These are phyloP conservation scores for Macrotrachela quadricornifera DNA, from an alignment of 1,140 invertebrate species.

Conservation along the genomic window DNA sequence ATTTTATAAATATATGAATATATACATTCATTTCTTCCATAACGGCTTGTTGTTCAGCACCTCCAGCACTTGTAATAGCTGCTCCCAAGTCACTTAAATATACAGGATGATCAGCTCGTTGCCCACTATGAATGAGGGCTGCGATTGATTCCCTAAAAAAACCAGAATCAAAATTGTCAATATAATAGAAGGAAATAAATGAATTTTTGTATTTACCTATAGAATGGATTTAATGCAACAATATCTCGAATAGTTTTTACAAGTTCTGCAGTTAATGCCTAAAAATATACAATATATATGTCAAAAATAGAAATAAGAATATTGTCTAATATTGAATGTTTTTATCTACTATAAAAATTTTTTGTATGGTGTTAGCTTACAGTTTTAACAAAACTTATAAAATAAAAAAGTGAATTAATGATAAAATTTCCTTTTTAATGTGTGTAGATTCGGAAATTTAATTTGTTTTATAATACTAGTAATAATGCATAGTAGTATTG, in stretches of 20 bases:
- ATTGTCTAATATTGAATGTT: too few relatives aligned
- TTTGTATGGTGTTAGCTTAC: too few relatives aligned
- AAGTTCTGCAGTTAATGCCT: constrained; percentile 80
- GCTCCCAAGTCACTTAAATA: constrained; percentile 82
- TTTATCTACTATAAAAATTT: too few relatives aligned
- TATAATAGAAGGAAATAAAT: not conserved
- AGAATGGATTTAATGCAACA: constrained; percentile 78
- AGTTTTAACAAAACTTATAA: too few relatives aligned
- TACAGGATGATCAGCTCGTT: constrained; percentile 90
- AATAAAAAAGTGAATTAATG: too few relatives aligned
- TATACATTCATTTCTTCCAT: constrained; percentile 81
- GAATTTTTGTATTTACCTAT: constrained; percentile 38
- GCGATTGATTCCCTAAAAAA: constrained; percentile 18
- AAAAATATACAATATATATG: not conserved
- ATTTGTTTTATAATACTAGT: too few relatives aligned
- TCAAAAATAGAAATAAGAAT: too few relatives aligned
- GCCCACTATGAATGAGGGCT: constrained; percentile 81
- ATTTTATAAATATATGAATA: too few relatives aligned
- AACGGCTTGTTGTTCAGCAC: constrained; percentile 70
- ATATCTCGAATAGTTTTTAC: constrained; percentile 94
- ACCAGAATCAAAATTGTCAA: not conserved
- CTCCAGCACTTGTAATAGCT: constrained; percentile 72
- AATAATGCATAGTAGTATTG: too few relatives aligned
- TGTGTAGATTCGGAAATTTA: too few relatives aligned
- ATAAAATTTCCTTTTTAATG: too few relatives aligned